phyloP scores from a whole-genome alignment of 2,888 invertebrate genomes.

The Lypha dubia region DNA sequence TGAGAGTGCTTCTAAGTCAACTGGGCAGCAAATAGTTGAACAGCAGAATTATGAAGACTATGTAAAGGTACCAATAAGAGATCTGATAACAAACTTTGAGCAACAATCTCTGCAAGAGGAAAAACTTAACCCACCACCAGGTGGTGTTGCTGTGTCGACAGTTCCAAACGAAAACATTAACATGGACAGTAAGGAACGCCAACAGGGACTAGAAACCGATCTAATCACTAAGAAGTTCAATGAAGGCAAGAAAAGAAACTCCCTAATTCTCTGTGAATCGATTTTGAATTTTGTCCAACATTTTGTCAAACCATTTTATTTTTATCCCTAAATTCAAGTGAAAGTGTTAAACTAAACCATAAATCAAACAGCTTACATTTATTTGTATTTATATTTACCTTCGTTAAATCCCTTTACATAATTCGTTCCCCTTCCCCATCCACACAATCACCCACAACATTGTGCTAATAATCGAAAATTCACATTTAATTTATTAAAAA shows the following conservation, averaged over 20 bases:
- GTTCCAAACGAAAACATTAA: neutral
- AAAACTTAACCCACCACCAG: neutral
- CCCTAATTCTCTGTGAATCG: neutral
- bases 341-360: neutral
- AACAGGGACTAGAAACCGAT: neutral
- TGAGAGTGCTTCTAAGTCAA: neutral
- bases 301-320: neutral
- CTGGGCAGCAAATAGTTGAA: slow-evolving; percentile 1
- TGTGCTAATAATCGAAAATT: neutral
- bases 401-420: neutral
- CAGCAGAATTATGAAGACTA: slow-evolving; percentile 75
- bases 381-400: neutral
- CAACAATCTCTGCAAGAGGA: slow-evolving; percentile 81
- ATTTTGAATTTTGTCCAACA: neutral
- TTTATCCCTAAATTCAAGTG: neutral
- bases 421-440: neutral
- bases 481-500: neutral
- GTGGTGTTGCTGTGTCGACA: neutral
- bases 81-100: slow-evolving; percentile 86
- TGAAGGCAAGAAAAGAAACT: slow-evolving; percentile 54
- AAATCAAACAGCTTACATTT: neutral
- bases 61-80: slow-evolving; percentile 83
- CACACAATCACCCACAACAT: neutral
- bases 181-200: neutral
- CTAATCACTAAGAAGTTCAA: neutral